Evolutionary conservation across 2,888 invertebrate genomes (phyloP).

Genomic region (Clunio marinus): DNA sequence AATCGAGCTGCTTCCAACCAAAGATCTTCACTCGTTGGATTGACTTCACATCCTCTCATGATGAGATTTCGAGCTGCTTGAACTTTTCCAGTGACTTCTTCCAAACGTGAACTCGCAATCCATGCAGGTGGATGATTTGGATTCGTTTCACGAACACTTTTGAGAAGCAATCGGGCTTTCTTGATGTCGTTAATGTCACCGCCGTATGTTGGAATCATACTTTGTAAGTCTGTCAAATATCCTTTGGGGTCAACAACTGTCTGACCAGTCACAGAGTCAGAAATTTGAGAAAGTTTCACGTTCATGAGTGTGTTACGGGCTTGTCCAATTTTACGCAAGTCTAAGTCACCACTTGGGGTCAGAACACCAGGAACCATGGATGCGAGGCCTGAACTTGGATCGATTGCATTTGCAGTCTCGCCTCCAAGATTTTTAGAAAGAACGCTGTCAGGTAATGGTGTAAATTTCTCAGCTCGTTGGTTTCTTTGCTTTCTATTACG

Average conservation of each 20-base stretch:
- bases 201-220: constrained; percentile 98
- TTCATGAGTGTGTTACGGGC: constrained; percentile 99
- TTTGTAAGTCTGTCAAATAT: constrained; percentile 97
- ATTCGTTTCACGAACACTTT: constrained; percentile 96
- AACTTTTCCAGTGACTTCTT: constrained; percentile 93
- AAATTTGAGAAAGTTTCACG: constrained; percentile 93
- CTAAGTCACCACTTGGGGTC: constrained; percentile 87
- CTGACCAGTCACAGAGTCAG: constrained; percentile 98
- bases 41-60: constrained; percentile 97
- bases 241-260: constrained; percentile 99
- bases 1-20: constrained; percentile 96
- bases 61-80: constrained; percentile 95
- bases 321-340: constrained; percentile 97
- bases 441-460: constrained; percentile 95
- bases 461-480: constrained; percentile 92
- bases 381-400: constrained; percentile 79
- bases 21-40: constrained; percentile 93
- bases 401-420: constrained; percentile 71
- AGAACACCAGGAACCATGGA: constrained; percentile 82
- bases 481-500: constrained; percentile 94
- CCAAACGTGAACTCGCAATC: constrained; percentile 97
- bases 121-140: constrained; percentile 99
- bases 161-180: constrained; percentile 88
- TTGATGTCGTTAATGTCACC: constrained; percentile 98
- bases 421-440: constrained; percentile 81